phyloP scores from a whole-genome alignment of 1,140 invertebrate genomes.

The Prorops nasuta region DNA sequence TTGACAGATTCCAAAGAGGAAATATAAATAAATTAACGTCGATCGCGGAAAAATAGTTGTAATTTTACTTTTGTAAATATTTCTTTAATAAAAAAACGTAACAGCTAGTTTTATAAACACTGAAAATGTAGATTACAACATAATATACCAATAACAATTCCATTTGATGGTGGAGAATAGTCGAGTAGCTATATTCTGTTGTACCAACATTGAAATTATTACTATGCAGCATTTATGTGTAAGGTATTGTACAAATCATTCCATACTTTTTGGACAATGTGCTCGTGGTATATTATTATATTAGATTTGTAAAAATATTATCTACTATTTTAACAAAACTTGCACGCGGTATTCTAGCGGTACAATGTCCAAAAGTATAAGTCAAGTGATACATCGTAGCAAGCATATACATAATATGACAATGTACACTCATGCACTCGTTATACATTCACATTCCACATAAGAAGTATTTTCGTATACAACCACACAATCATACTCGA shows the following conservation, averaged over 20 bases:
- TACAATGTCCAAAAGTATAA: slow-evolving; percentile 48
- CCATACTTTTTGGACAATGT: slow-evolving; percentile 50
- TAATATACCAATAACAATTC: slow-evolving; percentile 51
- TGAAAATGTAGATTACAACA: slow-evolving; percentile 50
- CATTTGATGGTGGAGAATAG: slow-evolving; percentile 36
- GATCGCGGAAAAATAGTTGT: slow-evolving; percentile 37
- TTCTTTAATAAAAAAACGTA: slow-evolving; percentile 48
- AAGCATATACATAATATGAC: slow-evolving; percentile 28
- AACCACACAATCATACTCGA: too few species aligned
- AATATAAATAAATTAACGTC: slow-evolving; percentile 39
- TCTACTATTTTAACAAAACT: slow-evolving; percentile 41
- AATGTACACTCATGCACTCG: slow-evolving; percentile 26
- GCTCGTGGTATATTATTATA: slow-evolving; percentile 29
- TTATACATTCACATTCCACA: slow-evolving; percentile 13
- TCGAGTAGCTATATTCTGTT: slow-evolving; percentile 43
- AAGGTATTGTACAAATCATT: slow-evolving; percentile 50
- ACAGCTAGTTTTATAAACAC: slow-evolving; percentile 47
- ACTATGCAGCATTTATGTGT: slow-evolving; percentile 31
- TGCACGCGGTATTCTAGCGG: slow-evolving; percentile 29
- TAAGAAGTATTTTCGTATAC: slow-evolving; percentile 29
- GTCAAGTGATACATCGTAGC: slow-evolving; percentile 45
- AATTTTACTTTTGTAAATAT: slow-evolving; percentile 42
- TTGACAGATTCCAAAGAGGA: slow-evolving; percentile 25
- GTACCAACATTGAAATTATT: slow-evolving; percentile 48
- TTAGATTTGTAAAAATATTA: slow-evolving; percentile 44